A percentile compares a stretch with the other conserved stretches of the same genome.
phyloP scores from a whole-genome alignment of 2,888 invertebrate genomes.

The Morpho deidamia region DNA sequence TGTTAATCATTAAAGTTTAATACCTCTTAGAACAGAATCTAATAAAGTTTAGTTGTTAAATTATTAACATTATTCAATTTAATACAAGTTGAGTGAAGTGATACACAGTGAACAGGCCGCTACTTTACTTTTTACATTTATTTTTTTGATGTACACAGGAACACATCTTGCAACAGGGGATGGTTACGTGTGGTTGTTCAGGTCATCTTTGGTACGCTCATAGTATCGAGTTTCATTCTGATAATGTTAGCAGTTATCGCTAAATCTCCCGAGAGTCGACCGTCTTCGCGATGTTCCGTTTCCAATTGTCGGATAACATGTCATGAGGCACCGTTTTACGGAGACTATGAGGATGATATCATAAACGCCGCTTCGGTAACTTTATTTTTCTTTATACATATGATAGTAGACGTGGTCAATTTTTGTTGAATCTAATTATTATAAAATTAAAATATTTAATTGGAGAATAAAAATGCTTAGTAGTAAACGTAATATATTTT shows the following conservation, averaged over 20 bases:
- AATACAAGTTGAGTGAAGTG: neutral
- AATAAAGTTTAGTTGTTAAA: no score
- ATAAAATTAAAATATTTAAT: no score
- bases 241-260: constrained; percentile 50
- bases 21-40: no score
- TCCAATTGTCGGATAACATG: constrained; percentile 47
- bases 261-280: constrained; percentile 1
- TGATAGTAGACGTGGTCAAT: no score
- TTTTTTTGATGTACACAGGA: constrained; percentile 31
- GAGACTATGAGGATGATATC: constrained; percentile 41
- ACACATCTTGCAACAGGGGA: constrained; percentile 55
- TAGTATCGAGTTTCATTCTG: constrained; percentile 54
- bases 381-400: constrained; percentile 10
- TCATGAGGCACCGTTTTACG: constrained; percentile 37
- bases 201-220: constrained; percentile 49
- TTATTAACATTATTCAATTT: no score
- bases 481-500: no score
- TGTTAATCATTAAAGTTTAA: no score
- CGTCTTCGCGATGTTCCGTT: constrained; percentile 30
- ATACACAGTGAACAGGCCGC: no score
- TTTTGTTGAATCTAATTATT: no score
- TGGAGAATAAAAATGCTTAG: no score
- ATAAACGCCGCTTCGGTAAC: constrained; percentile 43
- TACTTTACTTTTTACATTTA: no score
- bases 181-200: constrained; percentile 57